Evolutionary conservation across 2,113 vertebrate species (phyloP).

Genomic region (Prolemur simus): DNA sequence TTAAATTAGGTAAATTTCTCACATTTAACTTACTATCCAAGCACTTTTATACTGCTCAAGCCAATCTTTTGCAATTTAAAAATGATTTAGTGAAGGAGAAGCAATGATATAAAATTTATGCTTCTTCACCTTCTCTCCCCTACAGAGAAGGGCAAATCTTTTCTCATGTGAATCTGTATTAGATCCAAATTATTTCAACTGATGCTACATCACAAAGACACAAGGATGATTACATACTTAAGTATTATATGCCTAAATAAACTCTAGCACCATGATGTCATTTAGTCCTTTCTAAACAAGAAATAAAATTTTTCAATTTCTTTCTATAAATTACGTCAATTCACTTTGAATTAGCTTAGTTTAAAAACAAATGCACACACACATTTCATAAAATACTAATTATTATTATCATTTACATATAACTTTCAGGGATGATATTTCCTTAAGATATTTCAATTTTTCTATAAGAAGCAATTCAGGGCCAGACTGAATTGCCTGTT

Average conservation of each 20-base stretch:
- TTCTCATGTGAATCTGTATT: constrained; percentile 77
- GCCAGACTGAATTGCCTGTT: no score
- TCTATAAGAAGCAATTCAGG: constrained; percentile 30
- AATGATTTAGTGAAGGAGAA: constrained; percentile 65
- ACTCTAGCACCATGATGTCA: constrained; percentile 58
- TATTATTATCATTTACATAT: not conserved
- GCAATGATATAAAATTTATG: constrained; percentile 76
- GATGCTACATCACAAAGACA: constrained; percentile 76
- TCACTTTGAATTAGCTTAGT: not conserved
- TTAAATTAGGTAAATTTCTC: constrained; percentile 65
- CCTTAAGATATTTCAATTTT: constrained; percentile 24
- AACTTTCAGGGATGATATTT: not conserved
- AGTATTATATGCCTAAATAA: constrained; percentile 74
- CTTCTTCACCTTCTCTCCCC: constrained; percentile 77
- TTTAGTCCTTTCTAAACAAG: constrained; percentile 67
- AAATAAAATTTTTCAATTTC: constrained; percentile 54
- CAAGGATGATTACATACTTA: constrained; percentile 66
- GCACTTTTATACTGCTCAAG: constrained; percentile 71
- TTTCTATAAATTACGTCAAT: not conserved
- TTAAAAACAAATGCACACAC: not conserved
- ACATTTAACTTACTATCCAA: constrained; percentile 72
- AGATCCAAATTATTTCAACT: constrained; percentile 78
- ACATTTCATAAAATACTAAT: not conserved
- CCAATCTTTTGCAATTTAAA: constrained; percentile 77
- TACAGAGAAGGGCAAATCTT: constrained; percentile 73